Conservation (phyloP, 2,888 invertebrate genomes). For the Nycteola revayana region DNA sequence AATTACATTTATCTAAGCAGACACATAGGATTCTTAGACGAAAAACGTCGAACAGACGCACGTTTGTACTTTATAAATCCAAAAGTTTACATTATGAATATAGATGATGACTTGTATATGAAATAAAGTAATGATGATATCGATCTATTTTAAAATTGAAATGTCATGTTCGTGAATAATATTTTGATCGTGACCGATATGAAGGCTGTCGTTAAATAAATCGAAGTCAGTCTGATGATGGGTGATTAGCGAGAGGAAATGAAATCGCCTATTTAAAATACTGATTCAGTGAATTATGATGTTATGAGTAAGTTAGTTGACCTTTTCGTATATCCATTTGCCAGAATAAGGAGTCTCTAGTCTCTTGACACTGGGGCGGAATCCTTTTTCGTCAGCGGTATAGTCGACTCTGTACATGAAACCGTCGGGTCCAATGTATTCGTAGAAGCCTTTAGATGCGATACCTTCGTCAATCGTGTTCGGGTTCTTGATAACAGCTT, state of each 20-base stretch:
- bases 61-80: slow-evolving; percentile 48
- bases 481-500: slow-evolving; percentile 73
- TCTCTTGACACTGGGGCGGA: slow-evolving; percentile 71
- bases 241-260: slow-evolving; percentile 25
- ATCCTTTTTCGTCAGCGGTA: slow-evolving; percentile 78
- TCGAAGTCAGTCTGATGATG: slow-evolving; percentile 40
- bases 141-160: slow-evolving; percentile 41
- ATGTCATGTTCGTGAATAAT: slow-evolving; percentile 62
- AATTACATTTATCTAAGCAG: slow-evolving; percentile 66
- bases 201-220: slow-evolving; percentile 40
- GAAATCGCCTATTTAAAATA: slow-evolving; percentile 61
- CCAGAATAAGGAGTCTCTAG: slow-evolving; percentile 75
- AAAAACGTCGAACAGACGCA: slow-evolving; percentile 35
- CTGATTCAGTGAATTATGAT: slow-evolving; percentile 57
- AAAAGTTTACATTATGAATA: slow-evolving; percentile 32
- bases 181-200: slow-evolving; percentile 47
- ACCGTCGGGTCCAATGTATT: slow-evolving; percentile 79
- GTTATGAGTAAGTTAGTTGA: slow-evolving; percentile 45
- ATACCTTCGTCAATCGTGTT: slow-evolving; percentile 76
- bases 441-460: slow-evolving; percentile 76
- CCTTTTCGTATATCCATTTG: slow-evolving; percentile 73
- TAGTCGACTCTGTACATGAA: slow-evolving; percentile 78
- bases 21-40: slow-evolving; percentile 41
- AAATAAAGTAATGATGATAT: slow-evolving; percentile 29
- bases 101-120: slow-evolving; percentile 35